phyloP scores from a whole-genome alignment of 2,888 invertebrate species.

The Endomychus coccineus region DNA sequence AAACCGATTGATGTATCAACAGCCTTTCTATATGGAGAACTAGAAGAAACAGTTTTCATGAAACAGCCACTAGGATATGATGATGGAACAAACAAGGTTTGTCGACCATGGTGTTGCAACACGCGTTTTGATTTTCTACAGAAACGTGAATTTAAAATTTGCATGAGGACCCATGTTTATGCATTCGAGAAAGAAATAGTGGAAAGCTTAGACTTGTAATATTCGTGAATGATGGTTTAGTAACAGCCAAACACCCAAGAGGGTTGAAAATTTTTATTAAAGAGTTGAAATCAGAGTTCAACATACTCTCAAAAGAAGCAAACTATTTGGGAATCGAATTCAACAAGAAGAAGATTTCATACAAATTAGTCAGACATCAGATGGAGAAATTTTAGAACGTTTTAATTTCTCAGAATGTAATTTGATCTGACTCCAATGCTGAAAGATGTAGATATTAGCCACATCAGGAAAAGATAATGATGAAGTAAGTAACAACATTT shows the following conservation, averaged over 20 bases:
- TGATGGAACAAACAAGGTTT: slow-evolving; percentile 28
- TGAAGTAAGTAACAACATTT: slow-evolving; percentile 8
- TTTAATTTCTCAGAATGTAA: slow-evolving; percentile 13
- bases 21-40: slow-evolving; percentile 24
- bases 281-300: slow-evolving; percentile 16
- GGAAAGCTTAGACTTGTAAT: slow-evolving; percentile 26
- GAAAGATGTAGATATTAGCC: slow-evolving; percentile 28
- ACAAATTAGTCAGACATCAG: slow-evolving; percentile 7
- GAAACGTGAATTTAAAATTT: slow-evolving; percentile 16
- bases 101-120: slow-evolving; percentile 34
- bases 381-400: slow-evolving; percentile 10
- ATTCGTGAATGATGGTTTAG: slow-evolving; percentile 34
- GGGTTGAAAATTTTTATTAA: slow-evolving; percentile 12
- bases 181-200: slow-evolving; percentile 15
- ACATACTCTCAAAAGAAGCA: slow-evolving; percentile 11
- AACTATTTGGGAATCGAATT: slow-evolving; percentile 23
- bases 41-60: slow-evolving; percentile 21
- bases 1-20: slow-evolving; percentile 28
- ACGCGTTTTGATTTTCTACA: slow-evolving; percentile 25
- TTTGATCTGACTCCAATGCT: slow-evolving; percentile 12
- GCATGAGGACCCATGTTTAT: slow-evolving; percentile 32
- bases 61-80: slow-evolving; percentile 20
- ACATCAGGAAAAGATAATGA: slow-evolving; percentile 8
- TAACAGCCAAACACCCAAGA: slow-evolving; percentile 15
- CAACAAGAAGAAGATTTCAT: slow-evolving; percentile 10